Evolutionary conservation across 2,113 vertebrate species (phyloP).

Genomic region (Sclerurus mexicanus): DNA sequence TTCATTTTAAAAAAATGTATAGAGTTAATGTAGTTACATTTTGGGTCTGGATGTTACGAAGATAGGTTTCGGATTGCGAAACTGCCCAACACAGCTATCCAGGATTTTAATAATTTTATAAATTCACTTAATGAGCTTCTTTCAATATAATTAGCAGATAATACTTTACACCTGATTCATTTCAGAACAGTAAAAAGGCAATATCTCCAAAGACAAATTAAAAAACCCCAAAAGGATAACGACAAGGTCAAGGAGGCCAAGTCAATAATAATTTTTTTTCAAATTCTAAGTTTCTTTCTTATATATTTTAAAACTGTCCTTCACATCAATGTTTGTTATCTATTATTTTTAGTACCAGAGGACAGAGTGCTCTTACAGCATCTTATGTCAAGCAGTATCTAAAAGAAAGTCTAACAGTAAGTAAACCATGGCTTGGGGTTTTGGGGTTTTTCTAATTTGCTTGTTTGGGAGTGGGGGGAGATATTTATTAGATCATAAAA

Average conservation of each 20-base stretch:
- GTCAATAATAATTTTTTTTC: background rate
- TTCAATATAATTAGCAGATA: conserved; percentile 16
- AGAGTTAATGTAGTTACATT: background rate
- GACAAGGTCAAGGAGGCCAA: background rate
- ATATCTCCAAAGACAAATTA: conserved; percentile 1
- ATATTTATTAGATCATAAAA: background rate
- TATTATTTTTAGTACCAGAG: background rate
- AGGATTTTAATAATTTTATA: conserved; percentile 1
- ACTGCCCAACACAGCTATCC: background rate
- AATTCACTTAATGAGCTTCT: background rate
- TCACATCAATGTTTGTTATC: background rate
- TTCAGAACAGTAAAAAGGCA: conserved; percentile 19
- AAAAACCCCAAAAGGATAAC: background rate
- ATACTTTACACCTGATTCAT: conserved; percentile 31
- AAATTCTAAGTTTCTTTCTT: background rate
- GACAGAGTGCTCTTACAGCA: background rate
- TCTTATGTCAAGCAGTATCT: background rate
- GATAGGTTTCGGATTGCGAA: background rate
- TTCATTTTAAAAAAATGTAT: background rate
- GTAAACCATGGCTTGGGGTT: background rate
- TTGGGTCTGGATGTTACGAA: background rate
- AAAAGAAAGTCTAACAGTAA: background rate
- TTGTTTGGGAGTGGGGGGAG: no score
- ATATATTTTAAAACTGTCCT: background rate
- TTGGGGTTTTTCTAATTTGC: fast-evolving